Evolutionary conservation across 2,888 invertebrate species (phyloP).

Genomic region (Entomobrya multifasciata): DNA sequence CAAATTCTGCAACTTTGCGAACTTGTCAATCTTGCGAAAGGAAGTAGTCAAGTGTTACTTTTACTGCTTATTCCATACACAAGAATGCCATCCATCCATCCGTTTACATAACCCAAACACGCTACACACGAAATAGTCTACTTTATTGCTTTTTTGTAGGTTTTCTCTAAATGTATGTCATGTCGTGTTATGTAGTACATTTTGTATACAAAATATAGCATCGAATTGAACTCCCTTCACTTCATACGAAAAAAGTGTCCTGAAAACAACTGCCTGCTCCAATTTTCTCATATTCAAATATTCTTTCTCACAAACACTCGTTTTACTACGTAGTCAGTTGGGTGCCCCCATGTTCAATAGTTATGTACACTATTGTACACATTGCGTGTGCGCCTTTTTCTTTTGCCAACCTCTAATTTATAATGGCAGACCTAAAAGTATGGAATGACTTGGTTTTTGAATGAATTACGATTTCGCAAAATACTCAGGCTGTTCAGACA

Average conservation of each 20-base stretch:
- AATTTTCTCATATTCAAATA: slow-evolving; percentile 39
- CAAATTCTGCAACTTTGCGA: slow-evolving; percentile 26
- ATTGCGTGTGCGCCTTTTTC: slow-evolving; percentile 19
- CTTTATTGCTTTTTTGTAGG: too few species aligned
- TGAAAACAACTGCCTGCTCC: slow-evolving; percentile 37
- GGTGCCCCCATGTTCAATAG: too few species aligned
- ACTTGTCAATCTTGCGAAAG: slow-evolving; percentile 18
- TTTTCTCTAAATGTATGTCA: slow-evolving; percentile 51
- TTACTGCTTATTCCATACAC: neutral
- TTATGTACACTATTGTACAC: too few species aligned
- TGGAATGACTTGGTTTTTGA: neutral
- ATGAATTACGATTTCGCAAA: neutral
- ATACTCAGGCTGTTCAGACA: too few species aligned
- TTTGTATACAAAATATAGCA: neutral
- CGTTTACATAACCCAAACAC: slow-evolving; percentile 22
- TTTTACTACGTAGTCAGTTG: too few species aligned
- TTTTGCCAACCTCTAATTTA: slow-evolving; percentile 14
- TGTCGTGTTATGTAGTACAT: slow-evolving; percentile 18
- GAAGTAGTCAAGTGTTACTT: too few species aligned
- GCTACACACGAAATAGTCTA: neutral
- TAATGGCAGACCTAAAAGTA: neutral
- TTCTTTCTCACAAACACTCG: neutral
- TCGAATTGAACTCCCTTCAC: neutral
- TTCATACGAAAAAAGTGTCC: slow-evolving; percentile 24
- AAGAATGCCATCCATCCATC: neutral